These are phyloP conservation scores for Entelurus aequoreus DNA, from an alignment of 2,113 vertebrate species.

Conservation along the genomic window DNA sequence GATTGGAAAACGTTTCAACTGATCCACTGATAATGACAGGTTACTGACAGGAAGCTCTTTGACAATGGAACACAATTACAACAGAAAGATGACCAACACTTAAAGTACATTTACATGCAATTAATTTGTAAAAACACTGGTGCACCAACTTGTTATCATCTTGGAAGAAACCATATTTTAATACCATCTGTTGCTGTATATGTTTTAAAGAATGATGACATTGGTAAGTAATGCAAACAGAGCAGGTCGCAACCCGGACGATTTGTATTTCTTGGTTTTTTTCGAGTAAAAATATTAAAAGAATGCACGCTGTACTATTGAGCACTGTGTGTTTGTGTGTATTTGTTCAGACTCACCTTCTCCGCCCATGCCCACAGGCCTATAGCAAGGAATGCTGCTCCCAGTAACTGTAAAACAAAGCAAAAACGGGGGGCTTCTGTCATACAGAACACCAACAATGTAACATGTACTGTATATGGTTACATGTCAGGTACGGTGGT, in stretches of 20 bases:
- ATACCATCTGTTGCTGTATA: no score
- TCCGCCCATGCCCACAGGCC: conserved; percentile 93
- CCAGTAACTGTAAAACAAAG: conserved; percentile 80
- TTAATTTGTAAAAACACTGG: no score
- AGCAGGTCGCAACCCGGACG: no score
- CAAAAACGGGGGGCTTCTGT: conserved; percentile 23
- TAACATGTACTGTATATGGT: not conserved
- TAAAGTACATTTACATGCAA: no score
- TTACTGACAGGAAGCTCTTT: conserved; percentile 26
- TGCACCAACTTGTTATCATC: no score
- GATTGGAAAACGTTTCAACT: conserved; percentile 21
- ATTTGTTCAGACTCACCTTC: conserved; percentile 76
- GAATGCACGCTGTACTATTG: conserved; percentile 50
- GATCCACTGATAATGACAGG: conserved; percentile 17
- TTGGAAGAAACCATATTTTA: no score
- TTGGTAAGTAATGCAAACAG: no score
- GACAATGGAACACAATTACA: not conserved
- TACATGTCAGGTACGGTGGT: not conserved
- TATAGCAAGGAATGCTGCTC: conserved; percentile 83
- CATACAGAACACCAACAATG: conserved; percentile 2
- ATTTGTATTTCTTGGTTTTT: not conserved
- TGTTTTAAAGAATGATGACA: no score
- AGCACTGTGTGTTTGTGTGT: conserved; percentile 21
- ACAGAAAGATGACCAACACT: not conserved
- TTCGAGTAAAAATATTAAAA: conserved; percentile 8